Evolutionary conservation across 2,797 vertebrate species (phyloP).

Genomic region (Eutrigla gurnardus): DNA sequence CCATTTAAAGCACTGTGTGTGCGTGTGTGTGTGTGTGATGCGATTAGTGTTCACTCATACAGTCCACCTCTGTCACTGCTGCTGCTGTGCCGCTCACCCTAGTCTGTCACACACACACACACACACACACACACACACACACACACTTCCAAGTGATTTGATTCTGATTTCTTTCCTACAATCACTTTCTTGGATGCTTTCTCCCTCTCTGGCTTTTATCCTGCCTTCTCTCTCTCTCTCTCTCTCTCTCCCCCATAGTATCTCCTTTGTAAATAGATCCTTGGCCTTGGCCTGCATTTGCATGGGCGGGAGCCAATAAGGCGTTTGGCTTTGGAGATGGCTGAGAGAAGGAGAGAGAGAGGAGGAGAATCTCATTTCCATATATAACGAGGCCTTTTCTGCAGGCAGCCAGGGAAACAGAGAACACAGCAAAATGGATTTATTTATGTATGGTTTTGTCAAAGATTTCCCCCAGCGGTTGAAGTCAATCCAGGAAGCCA

Average conservation of each 20-base stretch:
- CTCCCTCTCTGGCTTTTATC: conserved; percentile 1
- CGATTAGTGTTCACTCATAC: neutral
- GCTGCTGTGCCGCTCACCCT: neutral
- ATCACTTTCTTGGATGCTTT: conserved; percentile 30
- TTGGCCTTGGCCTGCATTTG: conserved; percentile 74
- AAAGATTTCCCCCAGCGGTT: conserved; percentile 68
- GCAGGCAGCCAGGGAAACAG: conserved; percentile 55
- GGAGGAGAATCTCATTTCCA: conserved; percentile 80
- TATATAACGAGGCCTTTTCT: conserved; percentile 77
- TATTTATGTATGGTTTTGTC: conserved; percentile 78
- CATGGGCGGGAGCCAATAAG: conserved; percentile 74
- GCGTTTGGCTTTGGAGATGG: conserved; percentile 66
- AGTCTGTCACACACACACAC: conserved; percentile 14
- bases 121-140: conserved; percentile 7
- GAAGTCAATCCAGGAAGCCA: conserved; percentile 75
- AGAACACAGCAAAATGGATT: conserved; percentile 69
- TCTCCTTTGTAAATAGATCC: conserved; percentile 73
- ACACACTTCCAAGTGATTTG: conserved; percentile 41
- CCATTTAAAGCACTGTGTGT: neutral
- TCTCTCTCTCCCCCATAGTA: conserved; percentile 44
- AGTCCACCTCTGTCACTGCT: neutral
- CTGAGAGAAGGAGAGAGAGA: conserved; percentile 51
- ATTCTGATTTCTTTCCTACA: conserved; percentile 50
- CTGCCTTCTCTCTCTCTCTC: conserved; percentile 25
- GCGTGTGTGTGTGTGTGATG: conserved; percentile 1